Evolutionary conservation across 2,797 vertebrate species (phyloP), one percentile per base, ranked within the genome.

Genomic region (Lepus townsendii): DNA sequence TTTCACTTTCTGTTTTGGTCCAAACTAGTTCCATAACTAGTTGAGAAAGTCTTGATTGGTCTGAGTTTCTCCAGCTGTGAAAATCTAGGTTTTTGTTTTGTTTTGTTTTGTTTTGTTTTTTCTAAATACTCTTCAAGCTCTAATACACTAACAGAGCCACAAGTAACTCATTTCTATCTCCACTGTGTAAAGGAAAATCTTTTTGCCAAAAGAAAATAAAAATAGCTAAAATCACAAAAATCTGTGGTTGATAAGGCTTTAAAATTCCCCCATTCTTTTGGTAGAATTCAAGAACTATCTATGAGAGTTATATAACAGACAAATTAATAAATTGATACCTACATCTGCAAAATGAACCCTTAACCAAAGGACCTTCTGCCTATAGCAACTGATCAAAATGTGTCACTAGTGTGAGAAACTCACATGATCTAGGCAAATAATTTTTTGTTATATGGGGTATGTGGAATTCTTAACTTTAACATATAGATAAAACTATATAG

Each of bases 201-300:
- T 88, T 62, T 66, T 78, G 42, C 20, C 8, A 75, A 73, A 63
- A 35, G 66, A 76, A 65, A 83, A 52, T 54, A 13, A 42, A 92
- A 89, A 82, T 16, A 84, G 35, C 10, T 52, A 47, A 32, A 68
- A 83, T 85, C 54, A 88, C 79, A 90, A 93, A 96, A 94, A 89
- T 54, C 42, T 71, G 47, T 38, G n/a, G 10, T 50, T 79, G 69
- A 83, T 65, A 73, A 27, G 32, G 54, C 66, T 94, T 92, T 89
- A 12, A 83, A 7, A 19, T 78, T 83, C 89, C 76, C 32, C 22
- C 35, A 79, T 76, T 91, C n/a, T 57, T 73, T 35, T 72, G 14
- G 22, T n/a, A 88, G 65, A 92, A 76, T 50, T 60, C 16, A 90
- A 62, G 22, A 8, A 75, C 32, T 54, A 10, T 90, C 0, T 19